Evolutionary conservation across 2,113 vertebrate species (phyloP), one percentile per base, ranked within the genome.

Genomic region (Larimichthys crocea): DNA sequence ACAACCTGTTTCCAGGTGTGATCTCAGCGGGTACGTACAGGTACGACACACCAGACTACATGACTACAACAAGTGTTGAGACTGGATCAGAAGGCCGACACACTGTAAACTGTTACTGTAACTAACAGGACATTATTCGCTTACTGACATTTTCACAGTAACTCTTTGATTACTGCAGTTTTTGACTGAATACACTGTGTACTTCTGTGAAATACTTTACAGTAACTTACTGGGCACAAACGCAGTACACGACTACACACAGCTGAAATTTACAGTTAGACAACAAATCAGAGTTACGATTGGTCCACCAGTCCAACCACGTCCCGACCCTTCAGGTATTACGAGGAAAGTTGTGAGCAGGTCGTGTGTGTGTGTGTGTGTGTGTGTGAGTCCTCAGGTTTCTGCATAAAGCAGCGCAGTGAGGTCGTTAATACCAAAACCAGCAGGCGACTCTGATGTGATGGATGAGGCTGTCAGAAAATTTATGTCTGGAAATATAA

Each of bases 401-500:
- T 46, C 42, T 62, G 50, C 60, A 88, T 56, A 64, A 62, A 74
- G 15, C 26, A 52, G n/a, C 20, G 50, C 22, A 35, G 61, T 61
- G 64, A 67, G 74, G 29, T 24, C 24, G 24, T 24, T 24, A 24
- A 24, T 24, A 24, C 24, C 24, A 24, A 24, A 24, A 24, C 74
- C 56, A 60, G 50, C 48, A 46, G 40, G 74, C 83, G 60, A 77
- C 64, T 77, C 65, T 40, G 42, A 73, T 70, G 66, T 87, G 89
- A 90, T 86, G 81, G 80, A 91, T 84, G 82, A 80, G 83, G 69
- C 42, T 85, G 89, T 87, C 84, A 76, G 22, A 19, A 56, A 85
- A 88, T 68, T 64, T 79, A 90, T 65, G 63, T 22, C 63, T 79
- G 77, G 40, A 85, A 83, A 85, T 62, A 40, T 76, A 83, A 75